Base-by-base conservation (phyloP, 2,797 vertebrate genomes). In the Botia almorhae region DNA sequence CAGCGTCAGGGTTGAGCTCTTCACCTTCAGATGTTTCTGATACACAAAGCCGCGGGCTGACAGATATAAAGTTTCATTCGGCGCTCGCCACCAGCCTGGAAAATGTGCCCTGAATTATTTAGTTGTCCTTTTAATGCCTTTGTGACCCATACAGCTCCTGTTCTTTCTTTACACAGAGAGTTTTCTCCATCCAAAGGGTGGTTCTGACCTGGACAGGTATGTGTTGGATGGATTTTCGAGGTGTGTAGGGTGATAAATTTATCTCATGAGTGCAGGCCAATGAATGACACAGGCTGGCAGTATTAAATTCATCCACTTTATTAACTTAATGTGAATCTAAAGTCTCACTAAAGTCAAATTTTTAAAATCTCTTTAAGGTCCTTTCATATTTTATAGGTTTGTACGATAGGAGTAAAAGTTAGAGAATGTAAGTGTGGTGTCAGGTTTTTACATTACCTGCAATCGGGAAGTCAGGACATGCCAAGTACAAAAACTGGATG, bases 1-100 rank as follows among this genome's bases (percentile, higher is more conserved):
- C 78, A 87, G 81, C 81, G 81, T 90, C 89, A 91, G 84, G 86
- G 78, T 83, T 69, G 81, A 86, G 86, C 71, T 87, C 83, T 83
- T 50, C 79, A 79, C 82, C 80, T 85, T 83, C 86, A 77, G 67
- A 73, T 61, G 70, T 64, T 89, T 85, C 84, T 74, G 65, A 78
- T 71, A 81, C 80, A 85, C 12, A 64, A 82, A 90, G 86, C 85
- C 87, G 84, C 89, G 87, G 84, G 83, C 78, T 77, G 74, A 64
- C 76, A 78, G 77, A 79, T 71, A 71, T 79, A 71, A 79, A 53
- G 81, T 65, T 80, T 83, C 61, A 65, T 69, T 73, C 55, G 6
- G 64, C 51, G 36, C 76, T 77, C 21, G n/a, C 80, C 74, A 76
- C 82, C 69, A 81, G 80, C 51, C 69, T 55, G 56, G 77, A 72